phyloP scores from a whole-genome alignment of 2,888 invertebrate species.

The Helicoverpa assulta region DNA sequence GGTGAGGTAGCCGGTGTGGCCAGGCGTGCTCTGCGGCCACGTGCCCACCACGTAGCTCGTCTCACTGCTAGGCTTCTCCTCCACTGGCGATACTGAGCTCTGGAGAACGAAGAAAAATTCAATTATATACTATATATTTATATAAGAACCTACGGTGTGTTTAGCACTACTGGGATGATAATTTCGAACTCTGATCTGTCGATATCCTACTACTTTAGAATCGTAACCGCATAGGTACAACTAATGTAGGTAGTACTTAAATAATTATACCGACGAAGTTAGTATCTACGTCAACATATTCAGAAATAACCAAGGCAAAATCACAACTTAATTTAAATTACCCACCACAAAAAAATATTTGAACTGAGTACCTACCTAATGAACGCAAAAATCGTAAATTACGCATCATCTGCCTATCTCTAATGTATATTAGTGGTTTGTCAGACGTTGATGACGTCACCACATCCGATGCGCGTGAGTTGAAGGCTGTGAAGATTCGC shows the following conservation, averaged over 20 bases:
- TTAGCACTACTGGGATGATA: too few species aligned
- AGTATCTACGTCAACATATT: background rate
- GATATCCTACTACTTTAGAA: too few species aligned
- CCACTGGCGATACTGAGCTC: slow-evolving; percentile 83
- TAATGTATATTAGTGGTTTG: slow-evolving; percentile 19
- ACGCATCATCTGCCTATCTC: slow-evolving; percentile 4
- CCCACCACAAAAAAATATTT: slow-evolving; percentile 12
- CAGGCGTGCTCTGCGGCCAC: slow-evolving; percentile 94
- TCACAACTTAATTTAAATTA: background rate
- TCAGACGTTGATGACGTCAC: slow-evolving; percentile 16
- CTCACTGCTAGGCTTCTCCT: slow-evolving; percentile 85
- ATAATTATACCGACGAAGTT: too few species aligned
- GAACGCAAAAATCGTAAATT: slow-evolving; percentile 17
- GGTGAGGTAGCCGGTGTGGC: slow-evolving; percentile 99
- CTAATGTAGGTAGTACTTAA: too few species aligned
- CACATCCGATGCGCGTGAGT: slow-evolving; percentile 23
- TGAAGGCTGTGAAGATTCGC: slow-evolving; percentile 11
- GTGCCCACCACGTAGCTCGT: slow-evolving; percentile 92
- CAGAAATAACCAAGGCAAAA: slow-evolving; percentile 2
- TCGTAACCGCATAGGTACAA: too few species aligned
- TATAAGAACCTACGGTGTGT: too few species aligned
- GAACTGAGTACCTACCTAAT: slow-evolving; percentile 18
- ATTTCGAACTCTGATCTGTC: too few species aligned
- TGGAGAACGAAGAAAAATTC: slow-evolving; percentile 62
- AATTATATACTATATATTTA: too few species aligned